Evolutionary conservation across 1,140 invertebrate genomes (phyloP).

Genomic region (Lysiphlebus fabarum): DNA sequence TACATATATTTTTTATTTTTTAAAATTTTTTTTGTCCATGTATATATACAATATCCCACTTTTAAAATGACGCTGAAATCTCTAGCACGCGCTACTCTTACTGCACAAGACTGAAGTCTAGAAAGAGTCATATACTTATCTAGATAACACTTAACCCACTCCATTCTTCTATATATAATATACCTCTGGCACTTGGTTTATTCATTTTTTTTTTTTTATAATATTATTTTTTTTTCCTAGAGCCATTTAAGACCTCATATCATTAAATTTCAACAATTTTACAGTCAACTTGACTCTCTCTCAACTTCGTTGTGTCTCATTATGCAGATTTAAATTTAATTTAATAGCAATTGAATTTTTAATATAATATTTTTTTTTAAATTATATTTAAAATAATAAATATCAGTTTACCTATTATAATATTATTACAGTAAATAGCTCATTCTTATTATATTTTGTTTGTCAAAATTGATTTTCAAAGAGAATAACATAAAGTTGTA

Average conservation of each 20-base stretch:
- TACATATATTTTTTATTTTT: no score
- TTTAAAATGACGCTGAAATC: no score
- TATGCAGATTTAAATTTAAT: conserved; percentile 19
- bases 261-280: conserved; percentile 27
- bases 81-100: no score
- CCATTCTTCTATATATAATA: neutral
- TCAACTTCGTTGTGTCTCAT: conserved; percentile 20
- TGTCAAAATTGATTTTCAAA: no score
- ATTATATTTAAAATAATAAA: neutral
- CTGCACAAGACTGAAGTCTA: neutral
- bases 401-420: no score
- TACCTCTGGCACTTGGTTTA: conserved; percentile 29
- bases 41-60: no score
- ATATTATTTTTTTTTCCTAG: conserved; percentile 18
- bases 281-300: conserved; percentile 19
- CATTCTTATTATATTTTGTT: conserved; percentile 11
- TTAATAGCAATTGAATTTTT: conserved; percentile 14
- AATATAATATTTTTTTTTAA: conserved; percentile 8
- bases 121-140: neutral
- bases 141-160: conserved; percentile 3
- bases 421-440: no score
- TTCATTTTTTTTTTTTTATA: no score
- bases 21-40: no score
- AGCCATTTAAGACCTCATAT: conserved; percentile 32
- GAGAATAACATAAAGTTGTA: no score